Evolutionary conservation across 92 coral and sea anemone genomes (phyloP).

Genomic region (Phenganax stokvisi): DNA sequence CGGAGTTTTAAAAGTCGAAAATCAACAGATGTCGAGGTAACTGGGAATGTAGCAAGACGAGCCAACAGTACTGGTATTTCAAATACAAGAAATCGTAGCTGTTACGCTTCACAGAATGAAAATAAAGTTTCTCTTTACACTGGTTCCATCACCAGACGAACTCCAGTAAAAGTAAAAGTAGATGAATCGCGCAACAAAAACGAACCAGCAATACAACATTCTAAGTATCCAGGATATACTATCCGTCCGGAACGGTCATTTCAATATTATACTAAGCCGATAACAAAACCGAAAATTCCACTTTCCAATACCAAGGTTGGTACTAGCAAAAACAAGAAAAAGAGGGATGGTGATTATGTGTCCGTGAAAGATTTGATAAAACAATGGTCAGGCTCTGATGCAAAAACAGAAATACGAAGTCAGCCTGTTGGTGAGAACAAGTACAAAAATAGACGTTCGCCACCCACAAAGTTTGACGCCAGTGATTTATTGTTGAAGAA

Average conservation of each 20-base stretch:
- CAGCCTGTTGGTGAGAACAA: neutral
- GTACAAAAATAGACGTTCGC: conserved; percentile 15
- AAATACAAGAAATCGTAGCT: neutral
- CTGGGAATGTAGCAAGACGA: conserved; percentile 11
- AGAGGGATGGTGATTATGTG: conserved; percentile 10
- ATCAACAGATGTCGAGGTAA: neutral
- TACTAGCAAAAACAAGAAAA: neutral
- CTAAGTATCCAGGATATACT: neutral
- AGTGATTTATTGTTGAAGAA: neutral
- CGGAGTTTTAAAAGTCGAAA: conserved; percentile 3
- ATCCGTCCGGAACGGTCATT: conserved; percentile 11
- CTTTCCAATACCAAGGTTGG: neutral
- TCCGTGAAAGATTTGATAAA: conserved; percentile 23
- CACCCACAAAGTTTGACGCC: conserved; percentile 10
- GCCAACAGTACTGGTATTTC: conserved; percentile 3
- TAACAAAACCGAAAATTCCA: neutral
- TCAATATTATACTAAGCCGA: conserved; percentile 5
- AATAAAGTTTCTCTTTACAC: neutral
- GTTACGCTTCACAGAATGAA: neutral
- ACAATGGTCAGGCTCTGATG: conserved; percentile 26
- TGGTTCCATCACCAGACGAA: conserved; percentile 35
- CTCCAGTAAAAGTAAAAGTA: conserved; percentile 19
- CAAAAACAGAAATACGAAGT: neutral
- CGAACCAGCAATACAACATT: neutral
- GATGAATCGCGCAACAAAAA: neutral